Evolutionary conservation across 2,888 invertebrate genomes (phyloP), one percentile per base, ranked within the genome.

Genomic region (Epistrophe eligans): DNA sequence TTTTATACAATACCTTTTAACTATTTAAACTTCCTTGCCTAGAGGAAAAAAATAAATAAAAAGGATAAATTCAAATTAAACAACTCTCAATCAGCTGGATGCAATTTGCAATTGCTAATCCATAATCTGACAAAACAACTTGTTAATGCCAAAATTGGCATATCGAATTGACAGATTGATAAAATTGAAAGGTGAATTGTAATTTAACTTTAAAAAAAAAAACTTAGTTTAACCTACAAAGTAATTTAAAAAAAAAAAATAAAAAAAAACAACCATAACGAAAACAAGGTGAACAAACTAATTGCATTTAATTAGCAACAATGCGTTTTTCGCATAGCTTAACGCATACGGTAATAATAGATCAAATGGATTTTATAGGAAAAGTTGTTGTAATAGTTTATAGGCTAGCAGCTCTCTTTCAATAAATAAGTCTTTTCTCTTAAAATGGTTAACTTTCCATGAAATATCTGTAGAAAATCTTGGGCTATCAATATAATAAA

Each of bases 241-340:
- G 28, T 55, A 55, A 55, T 32, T 55, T 55, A n/a, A 45, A 64
- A 8, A 35, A 15, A 35, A 52, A 24, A 52, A 52, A 48, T n/a
- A 67, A 67, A 67, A 67, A 52, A 50, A n/a, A 38, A 19, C 60
- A 38, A 66, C 55, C 58, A 32, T 19, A 67, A 35, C 64, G 45
- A 66, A 24, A 60, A 24, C 79, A 84, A 84, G 84, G 79, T 71
- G 57, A 84, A 71, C 79, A 84, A 79, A 84, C 74, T 84, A 84
- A 84, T 84, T 79, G 74, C 48, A 76, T 76, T 57, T 76, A 79
- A 84, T 84, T 84, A 79, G 2, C 7, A 77, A 66, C 7, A 77
- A 66, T 82, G 40, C 55, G n/a, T 55, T 55, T n/a, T 38, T 45
- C 15, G 10, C 17, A 58, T 3, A 38, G 6, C 2, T 58, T 58